These are phyloP conservation scores for Drosophila multiciliata DNA, from an alignment of 2,888 invertebrate genomes.

Conservation along the genomic window DNA sequence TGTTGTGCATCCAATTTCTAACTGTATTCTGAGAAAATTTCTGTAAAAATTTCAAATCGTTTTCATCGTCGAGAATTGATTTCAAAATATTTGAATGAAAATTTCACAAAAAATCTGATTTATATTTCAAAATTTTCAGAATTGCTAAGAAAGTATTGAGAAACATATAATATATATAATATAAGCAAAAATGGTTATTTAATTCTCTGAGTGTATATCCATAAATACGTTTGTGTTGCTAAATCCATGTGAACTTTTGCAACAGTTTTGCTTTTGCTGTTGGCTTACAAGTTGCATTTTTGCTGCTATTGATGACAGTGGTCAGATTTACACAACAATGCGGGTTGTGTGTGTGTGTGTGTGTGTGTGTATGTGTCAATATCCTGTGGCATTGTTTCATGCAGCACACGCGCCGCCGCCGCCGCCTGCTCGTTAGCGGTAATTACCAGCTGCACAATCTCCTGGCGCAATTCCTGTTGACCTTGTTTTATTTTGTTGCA, in stretches of 20 bases:
- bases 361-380: constrained; percentile 30
- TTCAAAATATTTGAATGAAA: neutral
- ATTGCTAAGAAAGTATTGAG: neutral
- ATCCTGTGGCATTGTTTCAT: constrained; percentile 44
- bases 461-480: neutral
- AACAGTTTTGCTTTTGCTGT: constrained; percentile 28
- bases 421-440: constrained; percentile 56
- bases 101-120: neutral
- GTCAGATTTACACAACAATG: constrained; percentile 32
- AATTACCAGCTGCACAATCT: constrained; percentile 30
- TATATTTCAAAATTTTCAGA: neutral
- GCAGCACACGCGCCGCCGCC: constrained; percentile 31
- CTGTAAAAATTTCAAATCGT: neutral
- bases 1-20: constrained; percentile 37
- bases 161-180: neutral
- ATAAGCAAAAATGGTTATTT: neutral
- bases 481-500: constrained; percentile 1
- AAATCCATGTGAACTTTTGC: constrained; percentile 13
- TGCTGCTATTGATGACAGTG: constrained; percentile 39
- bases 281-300: constrained; percentile 58
- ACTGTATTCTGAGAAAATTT: neutral
- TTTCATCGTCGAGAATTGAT: neutral
- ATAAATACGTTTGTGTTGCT: neutral
- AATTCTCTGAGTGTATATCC: neutral
- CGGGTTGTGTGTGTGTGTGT: constrained; percentile 4